A percentile compares a stretch with the other conserved stretches of the same genome.
These are phyloP conservation scores for Ceuthmochares aereus DNA, from an alignment of 2,113 vertebrate species.

Conservation along the genomic window DNA sequence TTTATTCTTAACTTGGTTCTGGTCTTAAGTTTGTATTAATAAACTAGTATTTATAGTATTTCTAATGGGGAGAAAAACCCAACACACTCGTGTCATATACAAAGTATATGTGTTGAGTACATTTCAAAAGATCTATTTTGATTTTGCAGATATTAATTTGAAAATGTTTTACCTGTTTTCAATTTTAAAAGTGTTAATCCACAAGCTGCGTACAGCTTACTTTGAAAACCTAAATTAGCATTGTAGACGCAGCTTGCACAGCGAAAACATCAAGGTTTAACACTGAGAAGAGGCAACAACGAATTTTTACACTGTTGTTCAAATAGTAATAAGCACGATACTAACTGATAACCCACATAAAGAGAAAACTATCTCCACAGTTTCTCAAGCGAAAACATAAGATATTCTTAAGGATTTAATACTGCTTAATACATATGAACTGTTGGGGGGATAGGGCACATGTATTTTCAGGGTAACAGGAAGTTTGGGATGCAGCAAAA, in stretches of 20 bases:
- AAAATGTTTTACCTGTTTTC: not conserved
- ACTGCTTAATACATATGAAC: not conserved
- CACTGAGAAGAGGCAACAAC: not conserved
- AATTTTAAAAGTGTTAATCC: not conserved
- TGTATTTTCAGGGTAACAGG: not conserved
- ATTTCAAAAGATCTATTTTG: not conserved
- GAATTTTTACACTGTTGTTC: conserved; percentile 23
- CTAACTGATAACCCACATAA: conserved; percentile 19
- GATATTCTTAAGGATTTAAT: not conserved
- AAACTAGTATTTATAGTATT: not conserved
- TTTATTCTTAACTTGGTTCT: not conserved
- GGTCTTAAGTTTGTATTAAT: not conserved
- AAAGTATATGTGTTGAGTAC: not conserved
- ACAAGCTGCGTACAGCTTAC: not conserved
- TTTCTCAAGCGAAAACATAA: conserved; percentile 9
- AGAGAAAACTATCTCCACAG: not conserved
- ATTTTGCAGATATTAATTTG: not conserved
- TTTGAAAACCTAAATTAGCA: conserved; percentile 36
- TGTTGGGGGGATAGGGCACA: not conserved
- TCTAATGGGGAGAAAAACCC: not conserved
- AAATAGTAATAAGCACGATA: conserved; percentile 13
- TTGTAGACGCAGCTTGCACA: not conserved
- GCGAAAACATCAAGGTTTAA: not conserved
- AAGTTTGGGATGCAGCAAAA: not conserved
- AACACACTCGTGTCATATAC: not conserved